These are phyloP conservation scores for Drepanosiphum platanoidis DNA, from an alignment of 2,888 invertebrate species.

Conservation along the genomic window DNA sequence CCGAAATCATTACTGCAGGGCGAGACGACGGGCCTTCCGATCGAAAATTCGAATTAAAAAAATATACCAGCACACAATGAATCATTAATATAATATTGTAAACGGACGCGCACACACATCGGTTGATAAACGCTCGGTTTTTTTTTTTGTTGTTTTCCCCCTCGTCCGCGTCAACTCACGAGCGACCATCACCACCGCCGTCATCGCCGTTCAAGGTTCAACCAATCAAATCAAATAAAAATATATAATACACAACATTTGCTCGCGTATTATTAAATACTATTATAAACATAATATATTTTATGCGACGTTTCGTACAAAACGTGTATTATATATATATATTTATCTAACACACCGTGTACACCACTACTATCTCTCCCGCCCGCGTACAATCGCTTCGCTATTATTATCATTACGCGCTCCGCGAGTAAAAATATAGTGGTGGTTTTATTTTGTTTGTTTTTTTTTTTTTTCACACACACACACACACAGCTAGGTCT, in stretches of 20 bases:
- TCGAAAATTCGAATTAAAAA: neutral
- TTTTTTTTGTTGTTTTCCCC: neutral
- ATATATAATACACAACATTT: neutral
- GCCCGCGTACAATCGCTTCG: neutral
- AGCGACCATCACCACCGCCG: neutral
- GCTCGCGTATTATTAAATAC: neutral
- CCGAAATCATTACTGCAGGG: neutral
- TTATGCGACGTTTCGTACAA: too few relatives aligned
- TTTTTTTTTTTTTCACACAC: neutral
- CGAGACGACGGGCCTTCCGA: neutral
- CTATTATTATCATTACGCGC: neutral
- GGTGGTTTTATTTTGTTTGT: neutral
- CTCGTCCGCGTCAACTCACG: neutral
- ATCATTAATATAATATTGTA: constrained; percentile 4
- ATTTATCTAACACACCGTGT: too few relatives aligned
- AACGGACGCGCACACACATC: neutral
- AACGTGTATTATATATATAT: too few relatives aligned
- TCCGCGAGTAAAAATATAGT: neutral
- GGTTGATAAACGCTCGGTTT: neutral
- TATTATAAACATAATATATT: neutral
- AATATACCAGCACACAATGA: neutral
- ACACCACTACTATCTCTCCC: neutral
- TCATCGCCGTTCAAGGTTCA: constrained; percentile 27
- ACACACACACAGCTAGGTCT: neutral
- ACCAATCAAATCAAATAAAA: constrained; percentile 29